Percentiles rank a stretch among this genome's conserved stretches.
Evolutionary conservation across 2,797 vertebrate species (phyloP).

Genomic region (Sciaenops ocellatus): DNA sequence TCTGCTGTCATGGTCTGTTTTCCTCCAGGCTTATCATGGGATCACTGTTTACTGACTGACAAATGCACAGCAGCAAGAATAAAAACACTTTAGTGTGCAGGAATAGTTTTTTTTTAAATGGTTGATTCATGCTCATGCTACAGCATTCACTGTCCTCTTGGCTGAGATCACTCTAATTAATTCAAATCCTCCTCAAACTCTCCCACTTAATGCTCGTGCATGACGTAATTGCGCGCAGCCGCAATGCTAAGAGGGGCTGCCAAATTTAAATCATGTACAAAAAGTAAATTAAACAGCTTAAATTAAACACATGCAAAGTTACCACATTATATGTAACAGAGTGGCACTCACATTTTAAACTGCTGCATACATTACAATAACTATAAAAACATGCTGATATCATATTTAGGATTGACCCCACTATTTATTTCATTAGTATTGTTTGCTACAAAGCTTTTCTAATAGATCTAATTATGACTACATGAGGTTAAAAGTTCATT

Average conservation of each 20-base stretch:
- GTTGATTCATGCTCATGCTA: not conserved
- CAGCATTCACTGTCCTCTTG: not conserved
- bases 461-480: not conserved
- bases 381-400: not conserved
- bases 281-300: not conserved
- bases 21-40: conserved; percentile 5
- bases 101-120: not conserved
- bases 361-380: not conserved
- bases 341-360: not conserved
- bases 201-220: not conserved
- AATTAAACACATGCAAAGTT: not conserved
- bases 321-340: not conserved
- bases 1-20: not conserved
- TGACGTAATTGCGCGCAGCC: conserved; percentile 11
- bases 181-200: conserved; percentile 15
- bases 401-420: not conserved
- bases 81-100: not conserved
- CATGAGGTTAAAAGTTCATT: not conserved
- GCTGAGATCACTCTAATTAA: conserved; percentile 12
- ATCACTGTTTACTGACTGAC: conserved; percentile 3
- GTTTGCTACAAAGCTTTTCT: not conserved
- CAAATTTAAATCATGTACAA: not conserved
- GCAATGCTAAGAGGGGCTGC: not conserved
- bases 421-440: not conserved
- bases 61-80: not conserved